Evolutionary conservation across 1,140 invertebrate genomes (phyloP), one percentile per base, ranked within the genome.

Genomic region (Saxidomus purpurata): DNA sequence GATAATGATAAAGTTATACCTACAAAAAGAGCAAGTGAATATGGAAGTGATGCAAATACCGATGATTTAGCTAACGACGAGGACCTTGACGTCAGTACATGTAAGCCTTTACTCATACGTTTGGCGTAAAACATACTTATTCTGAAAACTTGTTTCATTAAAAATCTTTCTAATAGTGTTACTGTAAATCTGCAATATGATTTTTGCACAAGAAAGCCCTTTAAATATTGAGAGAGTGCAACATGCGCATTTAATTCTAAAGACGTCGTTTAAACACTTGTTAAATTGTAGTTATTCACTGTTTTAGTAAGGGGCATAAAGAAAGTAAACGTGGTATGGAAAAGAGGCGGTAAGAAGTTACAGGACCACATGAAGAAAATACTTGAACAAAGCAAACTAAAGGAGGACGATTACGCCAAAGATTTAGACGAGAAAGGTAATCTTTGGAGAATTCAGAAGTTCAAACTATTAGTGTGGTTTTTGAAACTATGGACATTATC

Each of bases 41-140:
- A 94, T 86, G 93, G 91, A 8, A 94, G 93, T 89, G 92, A 93
- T 82, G 94, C 91, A 13, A 89, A 94, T 74, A 95, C 94, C 13
- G 94, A 95, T 90, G 94, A 95, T 34, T 89, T 95, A 22, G 95
- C 95, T 22, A 84, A 95, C 59, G 95, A 95, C 74, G 95, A 94
- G 67, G 95, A 95, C 88, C 87, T 95, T n/a, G 95, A 95, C 85
- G 90, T 94, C 43, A 88, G 90, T 13, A 95, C 95, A 67, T 89
- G 95, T 95, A 90, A 92, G 94, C 93, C 28, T 76, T 47, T 52
- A 25, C 52, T n/a, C n/a, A n/a, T n/a, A n/a, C n/a, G n/a, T n/a
- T 11, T 74, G 6, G 31, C 17, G 11, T 31, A 25, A n/a, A n/a
- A n/a, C n/a, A n/a, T n/a, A n/a, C n/a, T n/a, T n/a, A n/a, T n/a